Percentiles rank a stretch among this genome's conserved stretches.
Evolutionary conservation across 2,888 invertebrate genomes (phyloP).

Genomic region (Ellobium chinense): DNA sequence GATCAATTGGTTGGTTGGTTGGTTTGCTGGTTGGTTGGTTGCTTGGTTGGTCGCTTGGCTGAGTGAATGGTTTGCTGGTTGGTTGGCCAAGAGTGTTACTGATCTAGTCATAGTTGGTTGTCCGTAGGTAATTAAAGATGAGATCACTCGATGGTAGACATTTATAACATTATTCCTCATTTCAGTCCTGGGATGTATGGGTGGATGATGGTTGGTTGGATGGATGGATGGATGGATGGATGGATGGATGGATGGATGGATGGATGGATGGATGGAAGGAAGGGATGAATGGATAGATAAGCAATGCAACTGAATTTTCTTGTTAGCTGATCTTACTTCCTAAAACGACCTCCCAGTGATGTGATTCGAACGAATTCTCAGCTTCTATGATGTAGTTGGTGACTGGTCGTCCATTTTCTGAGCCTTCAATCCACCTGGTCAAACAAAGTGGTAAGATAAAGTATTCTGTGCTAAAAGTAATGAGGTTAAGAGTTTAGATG

Average conservation of each 20-base stretch:
- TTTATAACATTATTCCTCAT: no score
- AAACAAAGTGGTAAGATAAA: no score
- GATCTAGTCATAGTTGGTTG: no score
- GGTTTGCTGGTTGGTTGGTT: no score
- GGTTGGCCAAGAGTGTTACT: no score
- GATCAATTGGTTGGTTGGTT: no score
- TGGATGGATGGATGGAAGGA: neutral
- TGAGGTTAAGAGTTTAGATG: no score
- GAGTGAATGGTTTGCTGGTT: no score
- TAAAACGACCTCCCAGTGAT: slow-evolving; percentile 17
- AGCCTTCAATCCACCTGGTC: slow-evolving; percentile 81
- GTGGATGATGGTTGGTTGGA: neutral
- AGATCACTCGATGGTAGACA: no score
- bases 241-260: neutral
- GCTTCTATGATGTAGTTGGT: slow-evolving; percentile 87
- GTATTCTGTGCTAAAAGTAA: no score
- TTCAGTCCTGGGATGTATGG: neutral
- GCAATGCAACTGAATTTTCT: neutral
- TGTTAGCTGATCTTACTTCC: neutral
- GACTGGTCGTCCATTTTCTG: slow-evolving; percentile 90
- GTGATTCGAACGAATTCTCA: slow-evolving; percentile 48
- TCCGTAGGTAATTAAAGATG: no score
- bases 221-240: neutral
- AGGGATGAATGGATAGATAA: neutral
- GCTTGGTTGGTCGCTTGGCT: no score